Percentiles rank a stretch among this genome's conserved stretches.
These are phyloP conservation scores for Melanerpes aurifrons DNA, from an alignment of 2,113 vertebrate species.

Conservation along the genomic window DNA sequence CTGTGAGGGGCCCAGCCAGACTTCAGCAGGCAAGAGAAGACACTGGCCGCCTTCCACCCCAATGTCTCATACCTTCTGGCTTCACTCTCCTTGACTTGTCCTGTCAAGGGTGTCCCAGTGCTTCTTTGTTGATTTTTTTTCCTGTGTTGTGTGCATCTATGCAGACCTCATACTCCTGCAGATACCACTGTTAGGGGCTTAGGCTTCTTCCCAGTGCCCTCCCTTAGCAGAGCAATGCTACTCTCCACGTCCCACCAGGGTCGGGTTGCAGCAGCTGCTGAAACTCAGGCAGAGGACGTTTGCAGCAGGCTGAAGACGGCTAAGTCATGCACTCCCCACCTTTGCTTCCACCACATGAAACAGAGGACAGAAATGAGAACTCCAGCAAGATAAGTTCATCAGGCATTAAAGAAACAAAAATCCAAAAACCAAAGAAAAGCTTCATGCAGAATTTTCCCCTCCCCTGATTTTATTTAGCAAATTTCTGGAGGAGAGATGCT, in stretches of 20 bases:
- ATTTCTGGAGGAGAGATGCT: slow-evolving; percentile 1
- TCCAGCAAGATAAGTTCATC: background rate
- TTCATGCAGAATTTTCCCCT: background rate
- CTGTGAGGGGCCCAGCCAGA: background rate
- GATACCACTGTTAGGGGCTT: background rate
- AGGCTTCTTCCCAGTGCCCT: background rate
- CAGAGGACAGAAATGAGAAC: background rate
- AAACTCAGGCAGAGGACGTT: rapidly evolving
- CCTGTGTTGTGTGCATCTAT: background rate
- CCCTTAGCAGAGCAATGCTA: background rate
- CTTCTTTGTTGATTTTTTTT: rapidly evolving
- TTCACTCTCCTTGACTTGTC: rapidly evolving
- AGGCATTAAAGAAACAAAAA: background rate
- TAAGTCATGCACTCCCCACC: background rate
- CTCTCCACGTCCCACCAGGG: rapidly evolving
- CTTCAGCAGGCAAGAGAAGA: background rate
- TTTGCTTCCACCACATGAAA: background rate
- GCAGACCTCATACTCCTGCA: background rate
- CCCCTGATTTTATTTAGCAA: slow-evolving; percentile 10
- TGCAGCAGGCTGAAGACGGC: background rate
- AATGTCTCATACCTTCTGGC: background rate
- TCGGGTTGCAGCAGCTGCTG: background rate
- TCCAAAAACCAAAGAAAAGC: background rate
- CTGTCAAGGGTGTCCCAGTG: background rate
- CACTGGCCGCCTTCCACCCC: background rate